Evolutionary conservation across 2,113 vertebrate genomes (phyloP).

Genomic region (Scortum barcoo): DNA sequence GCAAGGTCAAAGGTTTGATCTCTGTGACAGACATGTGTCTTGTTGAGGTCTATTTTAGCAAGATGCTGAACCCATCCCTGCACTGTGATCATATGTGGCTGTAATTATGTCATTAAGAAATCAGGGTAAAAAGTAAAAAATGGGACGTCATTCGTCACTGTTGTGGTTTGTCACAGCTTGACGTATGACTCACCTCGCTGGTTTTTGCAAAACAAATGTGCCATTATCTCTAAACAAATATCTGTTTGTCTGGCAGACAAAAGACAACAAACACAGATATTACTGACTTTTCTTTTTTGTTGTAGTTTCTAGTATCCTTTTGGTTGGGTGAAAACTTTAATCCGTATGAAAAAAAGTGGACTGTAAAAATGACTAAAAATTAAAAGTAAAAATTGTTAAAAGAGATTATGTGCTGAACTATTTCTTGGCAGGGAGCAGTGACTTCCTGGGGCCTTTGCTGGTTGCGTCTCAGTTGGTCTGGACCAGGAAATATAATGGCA

Average conservation of each 20-base stretch:
- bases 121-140: not conserved
- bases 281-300: no score
- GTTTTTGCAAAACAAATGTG: constrained; percentile 3
- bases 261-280: no score
- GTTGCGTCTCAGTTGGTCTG: not conserved
- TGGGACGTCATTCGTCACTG: not conserved
- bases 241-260: not conserved
- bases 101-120: not conserved
- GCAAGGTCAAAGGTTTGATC: constrained; percentile 32
- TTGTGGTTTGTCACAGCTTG: not conserved
- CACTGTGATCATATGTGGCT: not conserved
- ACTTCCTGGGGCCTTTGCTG: not conserved
- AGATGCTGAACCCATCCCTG: not conserved
- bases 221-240: not conserved
- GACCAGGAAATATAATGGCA: not conserved
- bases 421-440: not conserved
- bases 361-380: constrained; percentile 4
- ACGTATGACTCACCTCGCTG: not conserved
- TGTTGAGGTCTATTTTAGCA: not conserved
- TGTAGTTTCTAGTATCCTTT: no score
- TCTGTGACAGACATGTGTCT: constrained; percentile 5
- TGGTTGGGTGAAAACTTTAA: no score
- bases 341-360: no score
- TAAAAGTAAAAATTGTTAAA: no score
- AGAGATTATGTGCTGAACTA: not conserved